These are phyloP conservation scores for Hypomesus transpacificus DNA, from an alignment of 2,113 vertebrate genomes.

Conservation along the genomic window DNA sequence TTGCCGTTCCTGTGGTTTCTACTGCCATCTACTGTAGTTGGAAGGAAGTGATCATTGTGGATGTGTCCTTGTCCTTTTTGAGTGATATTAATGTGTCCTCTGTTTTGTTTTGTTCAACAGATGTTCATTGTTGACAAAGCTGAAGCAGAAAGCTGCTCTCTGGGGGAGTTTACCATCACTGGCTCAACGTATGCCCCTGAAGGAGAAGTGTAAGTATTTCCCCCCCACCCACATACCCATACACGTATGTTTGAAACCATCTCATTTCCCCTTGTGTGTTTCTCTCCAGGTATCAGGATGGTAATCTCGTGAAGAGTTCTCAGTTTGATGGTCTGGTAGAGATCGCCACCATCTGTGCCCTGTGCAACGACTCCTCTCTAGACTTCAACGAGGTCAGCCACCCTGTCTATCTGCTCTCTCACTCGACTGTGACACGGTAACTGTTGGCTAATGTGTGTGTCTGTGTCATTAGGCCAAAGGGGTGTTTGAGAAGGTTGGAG, in stretches of 20 bases:
- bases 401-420: not conserved
- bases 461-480: slow-evolving; percentile 76
- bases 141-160: slow-evolving; percentile 83
- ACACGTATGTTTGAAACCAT: not conserved
- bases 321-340: slow-evolving; percentile 90
- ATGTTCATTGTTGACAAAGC: slow-evolving; percentile 91
- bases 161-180: slow-evolving; percentile 92
- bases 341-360: slow-evolving; percentile 93
- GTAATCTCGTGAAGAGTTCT: slow-evolving; percentile 79
- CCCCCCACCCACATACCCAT: not conserved
- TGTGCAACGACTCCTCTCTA: slow-evolving; percentile 97
- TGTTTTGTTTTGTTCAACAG: slow-evolving; percentile 63
- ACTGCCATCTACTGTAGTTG: slow-evolving; percentile 48
- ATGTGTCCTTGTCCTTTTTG: not conserved
- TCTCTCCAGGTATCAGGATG: slow-evolving; percentile 81
- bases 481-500: slow-evolving; percentile 88
- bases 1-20: slow-evolving; percentile 27
- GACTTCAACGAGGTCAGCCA: slow-evolving; percentile 92
- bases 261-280: not conserved
- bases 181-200: slow-evolving; percentile 95
- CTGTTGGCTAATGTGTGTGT: not conserved
- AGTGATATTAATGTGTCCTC: slow-evolving; percentile 10
- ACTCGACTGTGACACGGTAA: not conserved
- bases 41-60: no score
- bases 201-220: slow-evolving; percentile 91